phyloP scores from a whole-genome alignment of 2,888 invertebrate species.

The Chloroclysta siterata region DNA sequence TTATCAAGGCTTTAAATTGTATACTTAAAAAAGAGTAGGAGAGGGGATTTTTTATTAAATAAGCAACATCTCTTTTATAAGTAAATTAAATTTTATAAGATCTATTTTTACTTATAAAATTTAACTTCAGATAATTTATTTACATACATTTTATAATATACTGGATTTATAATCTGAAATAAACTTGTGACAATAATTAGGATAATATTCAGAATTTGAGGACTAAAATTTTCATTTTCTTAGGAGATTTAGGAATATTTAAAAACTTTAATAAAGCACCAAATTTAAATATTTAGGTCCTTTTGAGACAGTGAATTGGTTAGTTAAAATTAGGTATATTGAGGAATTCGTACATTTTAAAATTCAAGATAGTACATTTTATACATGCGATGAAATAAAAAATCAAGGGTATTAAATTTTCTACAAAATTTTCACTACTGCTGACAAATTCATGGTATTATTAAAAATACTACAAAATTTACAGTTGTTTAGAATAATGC shows the following conservation, averaged over 20 bases:
- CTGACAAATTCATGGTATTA: conserved; percentile 39
- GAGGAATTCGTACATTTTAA: no score
- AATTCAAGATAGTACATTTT: not conserved
- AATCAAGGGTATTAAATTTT: conserved; percentile 33
- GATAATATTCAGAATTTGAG: not conserved
- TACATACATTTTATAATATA: not conserved
- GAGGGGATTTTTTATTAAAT: conserved; percentile 10
- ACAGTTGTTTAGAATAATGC: conserved; percentile 81
- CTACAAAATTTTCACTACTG: conserved; percentile 30
- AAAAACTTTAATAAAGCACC: conserved; percentile 11
- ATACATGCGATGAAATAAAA: conserved; percentile 18
- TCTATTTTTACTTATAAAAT: not conserved
- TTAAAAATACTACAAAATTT: conserved; percentile 65
- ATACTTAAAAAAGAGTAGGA: conserved; percentile 19
- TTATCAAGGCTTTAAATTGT: conserved; percentile 19
- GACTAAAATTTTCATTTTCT: not conserved
- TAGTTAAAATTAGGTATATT: no score
- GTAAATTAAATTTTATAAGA: not conserved
- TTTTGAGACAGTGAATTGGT: no score
- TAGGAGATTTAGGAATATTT: conserved; percentile 2
- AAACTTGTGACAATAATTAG: not conserved
- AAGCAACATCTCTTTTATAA: conserved; percentile 12
- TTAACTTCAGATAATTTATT: not conserved
- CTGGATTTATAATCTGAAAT: not conserved
- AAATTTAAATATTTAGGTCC: not conserved